Percentiles rank a stretch among this genome's conserved stretches.
Evolutionary conservation across 2,797 vertebrate species (phyloP).

Genomic region (Decapterus maruadsi): DNA sequence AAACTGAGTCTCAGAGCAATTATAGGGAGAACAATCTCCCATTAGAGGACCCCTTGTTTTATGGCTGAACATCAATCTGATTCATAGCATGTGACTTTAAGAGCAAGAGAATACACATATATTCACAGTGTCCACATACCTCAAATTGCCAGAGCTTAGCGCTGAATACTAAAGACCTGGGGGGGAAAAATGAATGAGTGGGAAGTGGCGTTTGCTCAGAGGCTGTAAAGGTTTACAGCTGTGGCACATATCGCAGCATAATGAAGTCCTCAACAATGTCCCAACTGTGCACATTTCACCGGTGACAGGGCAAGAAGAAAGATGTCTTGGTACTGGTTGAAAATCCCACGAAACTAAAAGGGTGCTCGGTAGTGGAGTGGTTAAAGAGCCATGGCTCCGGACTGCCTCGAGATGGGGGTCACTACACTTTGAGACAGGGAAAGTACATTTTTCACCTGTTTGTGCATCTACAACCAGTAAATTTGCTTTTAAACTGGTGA

Average conservation of each 20-base stretch:
- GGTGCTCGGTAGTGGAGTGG: no score
- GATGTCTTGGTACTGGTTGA: background rate
- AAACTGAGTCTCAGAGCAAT: conserved; percentile 69
- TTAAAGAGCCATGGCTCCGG: no score
- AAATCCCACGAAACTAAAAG: background rate
- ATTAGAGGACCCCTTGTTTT: conserved; percentile 59
- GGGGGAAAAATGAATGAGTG: conserved; percentile 22
- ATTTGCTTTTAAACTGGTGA: no score
- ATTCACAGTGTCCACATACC: conserved; percentile 13
- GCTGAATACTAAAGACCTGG: conserved; percentile 37
- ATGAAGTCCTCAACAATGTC: conserved; percentile 23
- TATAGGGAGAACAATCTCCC: conserved; percentile 63
- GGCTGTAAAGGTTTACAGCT: conserved; percentile 42
- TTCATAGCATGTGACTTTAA: conserved; percentile 59
- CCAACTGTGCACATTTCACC: background rate
- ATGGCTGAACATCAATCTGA: conserved; percentile 61
- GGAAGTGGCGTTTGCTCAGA: conserved; percentile 20
- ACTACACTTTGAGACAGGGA: no score
- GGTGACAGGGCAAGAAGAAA: background rate
- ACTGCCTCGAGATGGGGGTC: no score
- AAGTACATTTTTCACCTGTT: no score
- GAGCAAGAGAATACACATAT: conserved; percentile 38
- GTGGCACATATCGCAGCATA: conserved; percentile 5
- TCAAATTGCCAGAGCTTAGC: conserved; percentile 6
- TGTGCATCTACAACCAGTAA: no score